Base-by-base conservation (phyloP, 2,888 invertebrate genomes). In the Dyspetes luteomarginatus region DNA sequence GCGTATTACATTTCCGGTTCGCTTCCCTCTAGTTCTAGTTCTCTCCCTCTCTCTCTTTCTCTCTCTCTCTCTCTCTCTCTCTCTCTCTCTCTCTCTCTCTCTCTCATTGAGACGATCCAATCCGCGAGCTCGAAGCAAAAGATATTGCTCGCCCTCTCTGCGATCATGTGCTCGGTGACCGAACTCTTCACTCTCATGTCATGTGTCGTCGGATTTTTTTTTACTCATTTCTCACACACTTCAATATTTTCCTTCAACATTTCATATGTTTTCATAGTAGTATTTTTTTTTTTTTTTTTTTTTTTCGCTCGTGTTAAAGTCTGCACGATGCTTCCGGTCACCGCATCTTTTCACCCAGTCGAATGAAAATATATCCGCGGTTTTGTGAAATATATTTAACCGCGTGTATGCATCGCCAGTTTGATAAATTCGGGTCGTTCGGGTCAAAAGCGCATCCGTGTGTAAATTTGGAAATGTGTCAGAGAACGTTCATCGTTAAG, bases 151-250 rank as follows among this genome's bases (percentile, higher is more conserved):
- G 9, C 60, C 12, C 4, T n/a, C 60, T 22, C 22, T 1, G 7
- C 22, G 68, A 9, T 26, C 43, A 58, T 36, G 19, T 22, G 69
- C 45, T 48, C 48, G 48, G 12, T 71, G 58, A 71, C 58, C 69
- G 69, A 15, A 58, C n/a, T 9, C 22, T 28, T 58, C 28, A 28
- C 45, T n/a, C 26, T n/a, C n/a, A n/a, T n/a, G 69, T 28, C 68
- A 56, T 43, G 26, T 45, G 68, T 69, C 68, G 28, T 43, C 56
- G 12, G 12, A 4, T 9, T 56, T 69, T 56, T 28, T 12, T 7
- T 3, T 4, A 19, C 12, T 4, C 26, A 19, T 36, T 15, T 36
- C 15, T 4, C 26, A 24, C 0, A 9, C 19, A n/a, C 4, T n/a
- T n/a, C n/a, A n/a, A n/a, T n/a, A n/a, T n/a, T n/a, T n/a, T n/a